Evolutionary conservation across 2,888 invertebrate species (phyloP).

Genomic region (Cyaniris semiargus): DNA sequence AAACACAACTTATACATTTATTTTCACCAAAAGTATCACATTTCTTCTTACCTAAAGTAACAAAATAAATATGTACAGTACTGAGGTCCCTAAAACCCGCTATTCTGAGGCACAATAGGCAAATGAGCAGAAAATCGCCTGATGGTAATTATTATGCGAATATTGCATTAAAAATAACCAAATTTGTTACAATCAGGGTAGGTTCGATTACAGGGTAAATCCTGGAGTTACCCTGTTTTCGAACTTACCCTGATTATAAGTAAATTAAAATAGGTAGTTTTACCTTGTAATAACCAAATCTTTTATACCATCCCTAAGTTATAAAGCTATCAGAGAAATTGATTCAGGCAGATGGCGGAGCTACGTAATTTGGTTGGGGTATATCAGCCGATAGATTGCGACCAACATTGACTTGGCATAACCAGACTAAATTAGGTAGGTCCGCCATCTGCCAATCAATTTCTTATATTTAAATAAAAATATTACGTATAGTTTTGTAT

Average conservation of each 20-base stretch:
- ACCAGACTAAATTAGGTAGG: too few relatives aligned
- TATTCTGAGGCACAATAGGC: not conserved
- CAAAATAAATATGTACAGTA: constrained; percentile 36
- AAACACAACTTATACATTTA: constrained; percentile 18
- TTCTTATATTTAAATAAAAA: too few relatives aligned
- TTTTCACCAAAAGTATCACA: constrained; percentile 28
- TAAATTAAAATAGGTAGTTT: not conserved
- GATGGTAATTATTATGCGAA: not conserved
- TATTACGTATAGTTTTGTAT: constrained; percentile 5
- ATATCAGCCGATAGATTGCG: too few relatives aligned
- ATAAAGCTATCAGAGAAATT: too few relatives aligned
- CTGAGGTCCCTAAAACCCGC: constrained; percentile 17
- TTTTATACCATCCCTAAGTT: too few relatives aligned
- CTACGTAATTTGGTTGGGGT: too few relatives aligned
- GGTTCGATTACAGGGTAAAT: not conserved
- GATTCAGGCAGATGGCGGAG: too few relatives aligned
- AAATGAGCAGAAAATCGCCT: not conserved
- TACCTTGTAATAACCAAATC: not conserved
- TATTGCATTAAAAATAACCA: not conserved
- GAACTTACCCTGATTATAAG: too few relatives aligned
- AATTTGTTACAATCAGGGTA: not conserved
- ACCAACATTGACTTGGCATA: too few relatives aligned
- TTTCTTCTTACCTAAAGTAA: constrained; percentile 35
- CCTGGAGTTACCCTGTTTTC: too few relatives aligned
- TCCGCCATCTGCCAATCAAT: not conserved